phyloP scores from a whole-genome alignment of 2,797 vertebrate species.

The Lateolabrax maculatus region DNA sequence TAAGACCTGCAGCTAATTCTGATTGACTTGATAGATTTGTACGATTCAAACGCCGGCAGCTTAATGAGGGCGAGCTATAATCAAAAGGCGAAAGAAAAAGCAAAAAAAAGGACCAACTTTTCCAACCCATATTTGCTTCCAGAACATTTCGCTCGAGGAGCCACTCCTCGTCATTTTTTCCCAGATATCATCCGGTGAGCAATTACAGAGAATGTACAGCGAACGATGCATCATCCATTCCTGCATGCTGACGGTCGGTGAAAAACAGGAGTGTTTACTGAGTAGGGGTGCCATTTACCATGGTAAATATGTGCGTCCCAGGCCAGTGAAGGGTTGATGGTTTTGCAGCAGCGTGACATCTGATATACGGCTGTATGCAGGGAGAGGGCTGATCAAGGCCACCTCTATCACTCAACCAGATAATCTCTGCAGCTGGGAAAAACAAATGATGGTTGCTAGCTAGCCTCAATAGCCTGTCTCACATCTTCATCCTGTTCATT shows the following conservation, averaged over 20 bases:
- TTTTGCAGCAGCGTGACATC: slow-evolving; percentile 76
- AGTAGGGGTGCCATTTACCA: slow-evolving; percentile 76
- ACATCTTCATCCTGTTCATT: slow-evolving; percentile 76
- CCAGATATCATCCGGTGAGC: slow-evolving; percentile 67
- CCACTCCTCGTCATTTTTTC: slow-evolving; percentile 54
- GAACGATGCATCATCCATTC: slow-evolving; percentile 61
- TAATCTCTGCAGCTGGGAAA: slow-evolving; percentile 78
- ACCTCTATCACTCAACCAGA: slow-evolving; percentile 84
- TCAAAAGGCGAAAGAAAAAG: slow-evolving; percentile 55
- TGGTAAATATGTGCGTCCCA: slow-evolving; percentile 81
- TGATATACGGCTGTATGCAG: slow-evolving; percentile 78
- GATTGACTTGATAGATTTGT: slow-evolving; percentile 79
- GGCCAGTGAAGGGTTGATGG: slow-evolving; percentile 77
- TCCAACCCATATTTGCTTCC: slow-evolving; percentile 48
- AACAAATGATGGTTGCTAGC: slow-evolving; percentile 75
- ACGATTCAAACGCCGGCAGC: slow-evolving; percentile 68
- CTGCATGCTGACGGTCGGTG: slow-evolving; percentile 53
- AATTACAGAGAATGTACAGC: slow-evolving; percentile 71
- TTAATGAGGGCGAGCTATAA: slow-evolving; percentile 74
- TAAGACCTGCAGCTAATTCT: slow-evolving; percentile 81
- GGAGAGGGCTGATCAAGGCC: slow-evolving; percentile 81
- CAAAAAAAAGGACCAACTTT: slow-evolving; percentile 41
- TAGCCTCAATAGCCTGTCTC: slow-evolving; percentile 66
- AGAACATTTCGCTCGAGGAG: slow-evolving; percentile 62
- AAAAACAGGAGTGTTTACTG: slow-evolving; percentile 80